Evolutionary conservation across 2,797 vertebrate genomes (phyloP).

Genomic region (Dermochelys coriacea): DNA sequence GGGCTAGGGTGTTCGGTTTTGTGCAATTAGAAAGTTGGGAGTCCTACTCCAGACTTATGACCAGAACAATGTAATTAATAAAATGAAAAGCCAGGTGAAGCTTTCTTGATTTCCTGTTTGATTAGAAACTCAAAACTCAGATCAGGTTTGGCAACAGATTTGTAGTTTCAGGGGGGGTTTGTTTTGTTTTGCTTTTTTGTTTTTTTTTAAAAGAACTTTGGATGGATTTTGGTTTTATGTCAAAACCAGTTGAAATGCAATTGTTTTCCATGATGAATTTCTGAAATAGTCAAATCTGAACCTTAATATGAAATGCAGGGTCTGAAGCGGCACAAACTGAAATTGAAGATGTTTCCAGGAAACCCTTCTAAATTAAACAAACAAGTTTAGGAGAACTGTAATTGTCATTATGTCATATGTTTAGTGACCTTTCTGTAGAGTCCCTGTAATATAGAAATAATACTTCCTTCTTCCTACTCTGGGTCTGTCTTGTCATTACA

Average conservation of each 20-base stretch:
- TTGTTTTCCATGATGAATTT: background rate
- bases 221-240: background rate
- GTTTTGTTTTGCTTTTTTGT: accelerated
- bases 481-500: background rate
- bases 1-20: too few species aligned
- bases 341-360: background rate
- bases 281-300: background rate
- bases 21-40: too few species aligned
- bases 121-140: background rate
- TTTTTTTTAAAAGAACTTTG: background rate
- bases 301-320: background rate
- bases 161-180: background rate
- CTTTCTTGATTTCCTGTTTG: background rate
- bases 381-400: background rate
- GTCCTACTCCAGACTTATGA: background rate
- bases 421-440: background rate
- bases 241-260: background rate
- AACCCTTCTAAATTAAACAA: background rate
- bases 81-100: background rate
- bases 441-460: background rate
- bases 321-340: background rate
- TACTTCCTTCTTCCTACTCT: background rate
- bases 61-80: background rate
- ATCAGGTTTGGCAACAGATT: background rate
- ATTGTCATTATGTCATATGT: background rate